These are phyloP conservation scores for Dryoscopus gambensis DNA, from an alignment of 2,113 vertebrate species.

Conservation along the genomic window DNA sequence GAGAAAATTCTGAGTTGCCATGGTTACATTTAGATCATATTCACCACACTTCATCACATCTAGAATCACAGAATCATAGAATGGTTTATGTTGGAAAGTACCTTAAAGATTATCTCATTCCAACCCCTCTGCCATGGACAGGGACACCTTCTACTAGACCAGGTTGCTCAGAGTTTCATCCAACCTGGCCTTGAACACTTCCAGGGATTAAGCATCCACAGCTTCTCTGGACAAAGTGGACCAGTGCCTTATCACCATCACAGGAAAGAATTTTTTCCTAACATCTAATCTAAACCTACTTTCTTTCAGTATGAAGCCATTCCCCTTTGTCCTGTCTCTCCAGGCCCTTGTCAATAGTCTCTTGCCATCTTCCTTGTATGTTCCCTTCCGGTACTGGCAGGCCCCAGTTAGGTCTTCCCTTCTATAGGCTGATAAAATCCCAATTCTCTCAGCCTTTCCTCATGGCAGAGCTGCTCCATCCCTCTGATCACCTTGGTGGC, in stretches of 20 bases:
- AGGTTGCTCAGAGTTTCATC: accelerated
- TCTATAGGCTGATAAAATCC: accelerated
- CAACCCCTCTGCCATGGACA: accelerated
- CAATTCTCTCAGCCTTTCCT: not conserved
- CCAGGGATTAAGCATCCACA: not conserved
- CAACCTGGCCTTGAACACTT: not conserved
- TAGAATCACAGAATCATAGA: not conserved
- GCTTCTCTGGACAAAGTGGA: accelerated
- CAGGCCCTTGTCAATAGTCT: not conserved
- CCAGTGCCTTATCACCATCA: not conserved
- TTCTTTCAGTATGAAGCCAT: not conserved
- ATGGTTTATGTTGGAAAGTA: not conserved
- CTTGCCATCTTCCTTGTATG: accelerated
- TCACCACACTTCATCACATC: not conserved
- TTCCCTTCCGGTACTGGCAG: not conserved
- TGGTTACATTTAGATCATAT: not conserved
- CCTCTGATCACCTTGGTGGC: not conserved
- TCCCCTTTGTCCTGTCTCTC: not conserved
- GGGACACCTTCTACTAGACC: not conserved
- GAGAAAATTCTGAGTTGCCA: not conserved
- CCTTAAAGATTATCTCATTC: not conserved
- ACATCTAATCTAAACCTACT: not conserved
- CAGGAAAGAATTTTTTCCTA: not conserved
- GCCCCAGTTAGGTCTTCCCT: accelerated
- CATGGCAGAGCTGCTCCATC: not conserved